Evolutionary conservation across 2,113 vertebrate genomes (phyloP).

Genomic region (Tachuris rubrigastra): DNA sequence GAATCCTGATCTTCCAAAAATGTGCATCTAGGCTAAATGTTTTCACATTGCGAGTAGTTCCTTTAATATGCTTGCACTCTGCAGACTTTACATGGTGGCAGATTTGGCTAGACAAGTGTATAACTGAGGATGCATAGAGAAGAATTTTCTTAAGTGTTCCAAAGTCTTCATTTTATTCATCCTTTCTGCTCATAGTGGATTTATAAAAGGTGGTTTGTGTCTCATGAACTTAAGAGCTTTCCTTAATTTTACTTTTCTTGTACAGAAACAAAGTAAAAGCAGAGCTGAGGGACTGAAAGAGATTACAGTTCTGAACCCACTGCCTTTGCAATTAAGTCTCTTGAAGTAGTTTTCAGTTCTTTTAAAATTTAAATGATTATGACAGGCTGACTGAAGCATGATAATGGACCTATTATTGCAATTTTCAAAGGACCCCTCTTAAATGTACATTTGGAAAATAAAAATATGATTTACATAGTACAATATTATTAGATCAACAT

Average conservation of each 20-base stretch:
- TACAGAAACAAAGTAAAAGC: not conserved
- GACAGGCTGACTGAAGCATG: not conserved
- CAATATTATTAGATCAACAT: not conserved
- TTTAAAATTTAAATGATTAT: slow-evolving; percentile 16
- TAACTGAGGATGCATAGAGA: not conserved
- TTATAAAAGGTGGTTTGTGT: not conserved
- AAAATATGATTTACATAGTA: not conserved
- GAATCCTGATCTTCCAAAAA: not conserved
- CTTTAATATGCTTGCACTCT: not conserved
- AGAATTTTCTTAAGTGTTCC: not conserved
- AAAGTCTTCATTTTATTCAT: not conserved
- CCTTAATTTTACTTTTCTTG: not conserved
- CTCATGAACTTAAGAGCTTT: not conserved
- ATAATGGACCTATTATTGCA: not conserved
- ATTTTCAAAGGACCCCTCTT: not conserved
- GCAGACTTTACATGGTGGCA: not conserved
- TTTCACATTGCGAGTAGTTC: not conserved
- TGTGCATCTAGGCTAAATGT: not conserved
- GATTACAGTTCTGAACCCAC: not conserved
- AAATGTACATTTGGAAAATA: not conserved
- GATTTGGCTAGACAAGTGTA: not conserved
- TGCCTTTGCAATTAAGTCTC: not conserved
- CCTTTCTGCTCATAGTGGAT: not conserved
- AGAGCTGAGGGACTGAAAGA: not conserved
- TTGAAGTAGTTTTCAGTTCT: not conserved